Evolutionary conservation across 35 echinoderm and acorn worm species (phyloP).

Genomic region (Heliocidaris erythrogramma): DNA sequence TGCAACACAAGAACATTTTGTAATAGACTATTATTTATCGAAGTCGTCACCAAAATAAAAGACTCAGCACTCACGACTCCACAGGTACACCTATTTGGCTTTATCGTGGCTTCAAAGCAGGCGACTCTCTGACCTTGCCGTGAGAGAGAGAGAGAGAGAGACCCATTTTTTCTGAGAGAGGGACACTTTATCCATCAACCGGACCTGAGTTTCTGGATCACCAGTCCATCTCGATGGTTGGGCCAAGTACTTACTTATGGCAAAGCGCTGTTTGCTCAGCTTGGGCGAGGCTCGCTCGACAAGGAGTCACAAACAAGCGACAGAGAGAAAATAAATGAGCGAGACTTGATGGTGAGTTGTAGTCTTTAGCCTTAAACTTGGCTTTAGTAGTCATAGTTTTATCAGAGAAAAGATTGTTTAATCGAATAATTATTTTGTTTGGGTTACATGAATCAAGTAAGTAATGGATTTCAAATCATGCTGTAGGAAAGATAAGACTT

Average conservation of each 20-base stretch:
- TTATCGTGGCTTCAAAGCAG: too few species aligned
- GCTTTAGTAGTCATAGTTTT: background rate
- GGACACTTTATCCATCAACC: background rate
- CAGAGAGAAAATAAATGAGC: constrained; percentile 61
- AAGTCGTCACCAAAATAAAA: too few species aligned
- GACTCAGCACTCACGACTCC: too few species aligned
- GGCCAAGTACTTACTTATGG: constrained; percentile 44
- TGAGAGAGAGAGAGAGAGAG: background rate
- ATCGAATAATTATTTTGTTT: too few species aligned
- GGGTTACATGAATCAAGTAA: too few species aligned
- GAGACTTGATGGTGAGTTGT: constrained; percentile 28
- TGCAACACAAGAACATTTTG: too few species aligned
- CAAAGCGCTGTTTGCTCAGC: constrained; percentile 58
- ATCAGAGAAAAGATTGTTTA: too few species aligned
- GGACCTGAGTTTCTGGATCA: background rate
- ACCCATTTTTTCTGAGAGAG: background rate
- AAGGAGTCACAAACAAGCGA: constrained; percentile 70
- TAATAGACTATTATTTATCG: too few species aligned
- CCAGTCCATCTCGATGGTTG: constrained; percentile 23
- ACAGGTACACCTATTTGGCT: too few species aligned
- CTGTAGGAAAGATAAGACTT: too few species aligned
- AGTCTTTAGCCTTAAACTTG: background rate
- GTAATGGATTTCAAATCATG: too few species aligned
- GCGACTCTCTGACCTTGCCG: too few species aligned
- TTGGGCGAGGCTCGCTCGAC: constrained; percentile 39